Evolutionary conservation across 2,888 invertebrate species (phyloP).

Genomic region (Urechis unicinctus): DNA sequence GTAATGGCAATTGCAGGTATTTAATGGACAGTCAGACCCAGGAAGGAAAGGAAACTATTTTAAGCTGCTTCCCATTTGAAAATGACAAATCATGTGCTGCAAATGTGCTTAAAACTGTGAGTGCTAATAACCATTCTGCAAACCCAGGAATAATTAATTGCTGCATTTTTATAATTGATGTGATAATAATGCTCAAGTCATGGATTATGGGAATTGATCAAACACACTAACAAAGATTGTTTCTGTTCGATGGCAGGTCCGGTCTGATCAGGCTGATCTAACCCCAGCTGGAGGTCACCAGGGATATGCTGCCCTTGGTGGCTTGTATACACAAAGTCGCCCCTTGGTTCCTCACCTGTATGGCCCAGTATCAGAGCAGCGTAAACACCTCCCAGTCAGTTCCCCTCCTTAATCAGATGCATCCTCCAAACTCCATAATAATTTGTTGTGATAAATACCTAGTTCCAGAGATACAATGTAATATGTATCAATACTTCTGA

Average conservation of each 20-base stretch:
- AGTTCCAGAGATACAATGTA: too few relatives aligned
- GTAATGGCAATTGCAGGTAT: constrained; percentile 28
- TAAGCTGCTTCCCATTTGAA: constrained; percentile 45
- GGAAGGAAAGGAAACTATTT: constrained; percentile 45
- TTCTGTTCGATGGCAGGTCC: too few relatives aligned
- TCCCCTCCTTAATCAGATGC: too few relatives aligned
- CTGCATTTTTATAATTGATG: too few relatives aligned
- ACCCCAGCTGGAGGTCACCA: constrained; percentile 48
- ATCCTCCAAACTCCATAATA: neutral
- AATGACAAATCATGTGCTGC: constrained; percentile 41
- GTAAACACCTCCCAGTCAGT: constrained; percentile 32
- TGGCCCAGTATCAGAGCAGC: constrained; percentile 32
- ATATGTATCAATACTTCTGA: too few relatives aligned
- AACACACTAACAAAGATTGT: too few relatives aligned
- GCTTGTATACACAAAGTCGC: constrained; percentile 43
- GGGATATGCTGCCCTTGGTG: constrained; percentile 47
- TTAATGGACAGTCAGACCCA: constrained; percentile 40
- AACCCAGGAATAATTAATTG: too few relatives aligned
- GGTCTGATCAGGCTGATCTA: constrained; percentile 34
- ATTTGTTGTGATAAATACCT: too few relatives aligned
- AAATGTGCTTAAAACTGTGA: constrained; percentile 38
- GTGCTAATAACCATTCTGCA: too few relatives aligned
- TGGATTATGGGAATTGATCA: too few relatives aligned
- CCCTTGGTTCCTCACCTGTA: constrained; percentile 46
- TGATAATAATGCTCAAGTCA: too few relatives aligned